Conservation (phyloP, 1,140 invertebrate species). For the Batillaria attramentaria region DNA sequence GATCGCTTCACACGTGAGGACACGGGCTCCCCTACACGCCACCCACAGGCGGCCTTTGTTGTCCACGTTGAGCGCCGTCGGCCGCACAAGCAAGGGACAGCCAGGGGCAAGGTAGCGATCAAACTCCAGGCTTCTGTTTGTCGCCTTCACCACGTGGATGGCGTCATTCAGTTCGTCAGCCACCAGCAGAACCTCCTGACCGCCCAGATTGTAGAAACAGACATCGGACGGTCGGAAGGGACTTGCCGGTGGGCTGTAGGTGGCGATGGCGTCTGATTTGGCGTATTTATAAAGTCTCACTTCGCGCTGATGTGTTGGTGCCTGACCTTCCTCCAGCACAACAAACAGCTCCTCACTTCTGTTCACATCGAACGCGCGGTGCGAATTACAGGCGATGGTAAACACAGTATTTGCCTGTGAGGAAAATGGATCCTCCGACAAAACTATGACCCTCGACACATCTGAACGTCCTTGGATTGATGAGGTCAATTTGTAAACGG, state of each 20-base stretch:
- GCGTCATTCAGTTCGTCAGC: neutral
- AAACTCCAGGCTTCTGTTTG: neutral
- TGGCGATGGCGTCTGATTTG: neutral
- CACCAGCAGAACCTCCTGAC: neutral
- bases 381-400: neutral
- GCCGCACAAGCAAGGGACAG: too few species aligned
- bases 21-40: too few species aligned
- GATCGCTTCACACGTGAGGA: too few species aligned
- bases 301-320: neutral
- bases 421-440: neutral
- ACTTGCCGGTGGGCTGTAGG: neutral
- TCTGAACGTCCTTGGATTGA: neutral
- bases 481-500: neutral
- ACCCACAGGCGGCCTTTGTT: too few species aligned
- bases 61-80: too few species aligned
- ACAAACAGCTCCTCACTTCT: neutral
- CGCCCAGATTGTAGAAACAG: conserved; percentile 2
- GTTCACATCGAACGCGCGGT: neutral
- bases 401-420: neutral
- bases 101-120: neutral
- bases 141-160: neutral
- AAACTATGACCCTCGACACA: neutral
- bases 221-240: neutral
- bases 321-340: neutral
- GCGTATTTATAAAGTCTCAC: neutral